phyloP scores from a whole-genome alignment of 2,888 invertebrate genomes.

The Congeria kusceri region DNA sequence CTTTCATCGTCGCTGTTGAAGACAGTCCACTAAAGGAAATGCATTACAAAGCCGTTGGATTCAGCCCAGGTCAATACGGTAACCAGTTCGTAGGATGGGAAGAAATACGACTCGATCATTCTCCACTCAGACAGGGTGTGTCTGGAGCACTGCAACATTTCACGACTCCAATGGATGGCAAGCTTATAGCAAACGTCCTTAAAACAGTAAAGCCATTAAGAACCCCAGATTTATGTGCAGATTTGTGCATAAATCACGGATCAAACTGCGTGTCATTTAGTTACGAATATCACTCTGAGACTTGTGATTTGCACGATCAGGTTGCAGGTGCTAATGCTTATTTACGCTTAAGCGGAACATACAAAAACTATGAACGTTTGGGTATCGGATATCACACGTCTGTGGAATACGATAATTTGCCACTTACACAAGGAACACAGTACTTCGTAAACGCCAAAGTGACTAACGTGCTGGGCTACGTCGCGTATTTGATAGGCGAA shows the following conservation, averaged over 20 bases:
- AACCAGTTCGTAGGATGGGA: slow-evolving; percentile 67
- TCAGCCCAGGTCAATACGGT: slow-evolving; percentile 67
- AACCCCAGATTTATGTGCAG: slow-evolving; percentile 62
- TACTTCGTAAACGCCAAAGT: slow-evolving; percentile 71
- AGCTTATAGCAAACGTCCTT: slow-evolving; percentile 59
- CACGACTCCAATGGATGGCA: slow-evolving; percentile 64
- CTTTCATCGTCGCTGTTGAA: slow-evolving; percentile 71
- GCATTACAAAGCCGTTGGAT: slow-evolving; percentile 66
- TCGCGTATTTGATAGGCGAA: slow-evolving; percentile 57
- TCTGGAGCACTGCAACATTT: slow-evolving; percentile 57
- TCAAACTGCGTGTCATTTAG: slow-evolving; percentile 72
- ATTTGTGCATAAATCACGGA: slow-evolving; percentile 59
- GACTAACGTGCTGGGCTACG: slow-evolving; percentile 69
- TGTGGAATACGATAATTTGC: slow-evolving; percentile 57
- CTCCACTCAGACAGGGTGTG: slow-evolving; percentile 37
- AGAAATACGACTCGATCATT: slow-evolving; percentile 46
- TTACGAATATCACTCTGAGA: slow-evolving; percentile 68
- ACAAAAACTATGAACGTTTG: slow-evolving; percentile 70
- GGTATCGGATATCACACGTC: slow-evolving; percentile 65
- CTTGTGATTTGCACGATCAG: slow-evolving; percentile 70
- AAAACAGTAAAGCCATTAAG: slow-evolving; percentile 37
- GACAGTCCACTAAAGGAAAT: slow-evolving; percentile 68
- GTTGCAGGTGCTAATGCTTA: slow-evolving; percentile 68
- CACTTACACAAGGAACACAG: slow-evolving; percentile 62
- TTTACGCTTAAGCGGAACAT: slow-evolving; percentile 66